Base-by-base conservation (phyloP, 2,888 invertebrate species). In the Harpalus rufipes region DNA sequence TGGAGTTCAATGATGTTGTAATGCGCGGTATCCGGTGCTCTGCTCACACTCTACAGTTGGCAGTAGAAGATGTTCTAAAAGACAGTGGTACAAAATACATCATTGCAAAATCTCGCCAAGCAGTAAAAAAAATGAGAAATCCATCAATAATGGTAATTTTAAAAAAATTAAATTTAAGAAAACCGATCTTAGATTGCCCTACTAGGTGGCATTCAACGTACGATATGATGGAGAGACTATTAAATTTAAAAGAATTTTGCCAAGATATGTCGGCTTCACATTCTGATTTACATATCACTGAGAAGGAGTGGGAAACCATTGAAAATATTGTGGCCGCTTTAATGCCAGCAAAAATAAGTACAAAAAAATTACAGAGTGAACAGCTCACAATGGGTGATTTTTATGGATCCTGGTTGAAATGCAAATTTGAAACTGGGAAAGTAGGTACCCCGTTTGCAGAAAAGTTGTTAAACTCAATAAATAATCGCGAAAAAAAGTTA, bases 21-120 rank as follows among this genome's bases (percentile, higher is more conserved):
- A 1, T 21, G 21, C 21, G 21, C 21, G 58, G 58, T 6, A 74
- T 80, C 6, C 14, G 65, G n/a, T 85, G 85, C 51, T 58, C 56
- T 39, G 81, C 63, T 12, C 85, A 85, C 51, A 85, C 81, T 41
- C 81, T 85, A 25, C 81, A 85, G 56, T 76, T 85, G 16, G 63
- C 68, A 44, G 74, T 85, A n/a, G n/a, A n/a, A n/a, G 85, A 85
- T 59, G 74, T 44, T 7, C 41, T 85, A 74, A 63, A 74, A 18
- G 59, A 74, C 56, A 16, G 21, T 44, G 18, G n/a, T 51, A 68
- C 21, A n/a, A 14, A 7, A 4, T 32, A 32, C 32, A 32, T 32
- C 1, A 78, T 61, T 61, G 61, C 14, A 44, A 80, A 21, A 14
- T 58, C 61, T 14, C 8, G 85, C 21, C 12, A 21, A 8, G 61